These are phyloP conservation scores for Noctua janthe DNA, from an alignment of 2,888 invertebrate genomes.

Conservation along the genomic window DNA sequence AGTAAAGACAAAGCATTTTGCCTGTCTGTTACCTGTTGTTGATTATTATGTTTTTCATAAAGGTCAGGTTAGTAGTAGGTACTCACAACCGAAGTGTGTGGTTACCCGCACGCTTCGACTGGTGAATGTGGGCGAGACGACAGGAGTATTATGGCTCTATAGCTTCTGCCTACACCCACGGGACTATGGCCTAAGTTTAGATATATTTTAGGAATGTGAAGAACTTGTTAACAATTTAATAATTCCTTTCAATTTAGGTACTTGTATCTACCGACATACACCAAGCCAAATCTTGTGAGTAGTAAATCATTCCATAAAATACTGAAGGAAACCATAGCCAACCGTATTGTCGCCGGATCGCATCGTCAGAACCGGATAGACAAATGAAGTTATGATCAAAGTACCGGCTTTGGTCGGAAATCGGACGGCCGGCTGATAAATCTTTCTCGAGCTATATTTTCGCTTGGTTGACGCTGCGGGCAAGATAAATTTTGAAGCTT, in stretches of 20 bases:
- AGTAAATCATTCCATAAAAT: constrained; percentile 12
- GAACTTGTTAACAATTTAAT: neutral
- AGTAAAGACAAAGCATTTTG: too few species aligned
- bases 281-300: neutral
- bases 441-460: constrained; percentile 21
- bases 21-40: too few species aligned
- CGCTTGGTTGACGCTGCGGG: neutral
- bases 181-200: neutral
- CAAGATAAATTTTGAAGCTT: constrained; percentile 16
- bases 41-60: too few species aligned
- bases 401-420: constrained; percentile 27
- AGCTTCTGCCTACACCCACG: neutral
- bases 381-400: constrained; percentile 46
- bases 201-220: neutral
- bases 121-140: neutral
- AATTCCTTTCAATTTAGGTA: neutral
- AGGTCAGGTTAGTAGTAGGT: too few species aligned
- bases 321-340: constrained; percentile 7
- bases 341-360: constrained; percentile 19
- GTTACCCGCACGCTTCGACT: too few species aligned
- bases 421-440: constrained; percentile 35
- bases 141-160: neutral
- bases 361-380: constrained; percentile 22
- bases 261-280: neutral
- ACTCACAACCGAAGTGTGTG: too few species aligned